Base-by-base conservation (phyloP, 2,797 vertebrate genomes). In the Trachurus trachurus region DNA sequence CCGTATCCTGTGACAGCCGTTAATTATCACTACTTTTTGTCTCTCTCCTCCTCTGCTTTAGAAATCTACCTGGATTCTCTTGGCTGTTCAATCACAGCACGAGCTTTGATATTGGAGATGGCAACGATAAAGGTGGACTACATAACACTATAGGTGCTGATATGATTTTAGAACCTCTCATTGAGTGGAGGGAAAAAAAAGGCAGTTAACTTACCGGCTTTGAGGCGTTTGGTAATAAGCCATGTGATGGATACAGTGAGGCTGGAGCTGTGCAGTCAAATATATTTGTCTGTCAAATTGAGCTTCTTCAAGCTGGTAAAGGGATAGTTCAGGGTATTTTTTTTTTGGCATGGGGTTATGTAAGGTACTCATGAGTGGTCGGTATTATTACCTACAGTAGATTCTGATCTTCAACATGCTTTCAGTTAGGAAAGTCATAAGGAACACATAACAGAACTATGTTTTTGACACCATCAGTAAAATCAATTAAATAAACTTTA, bases 21-120 rank as follows among this genome's bases (percentile, higher is more conserved):
- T 95, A 94, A 96, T 95, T 95, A 96, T 87, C 87, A 74, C 89
- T 85, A 87, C 83, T 84, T 90, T 82, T 87, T 87, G 78, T 83
- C 83, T 88, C 73, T 77, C 68, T 64, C 63, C 73, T 78, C 66
- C 77, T 73, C 69, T 74, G 66, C 83, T 81, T 83, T 67, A 52
- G 50, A 88, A 89, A 90, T 62, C 75, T 83, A 91, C 88, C 89
- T 91, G 92, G 80, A 85, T 84, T 85, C 83, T 81, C 74, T 26
- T 74, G 65, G 50, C 66, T 67, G 78, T 77, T 85, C 80, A 69
- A 62, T 73, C 58, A 81, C 75, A 81, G 70, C 65, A 45, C 47
- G 9, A 17, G 72, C 89, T 89, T 91, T 91, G 84, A 91, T 87
- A 87, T 58, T 53, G 44, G 85, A 87, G 83, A 83, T 68, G 21